phyloP scores from a whole-genome alignment of 2,888 invertebrate species.

The Melipona bicolor region DNA sequence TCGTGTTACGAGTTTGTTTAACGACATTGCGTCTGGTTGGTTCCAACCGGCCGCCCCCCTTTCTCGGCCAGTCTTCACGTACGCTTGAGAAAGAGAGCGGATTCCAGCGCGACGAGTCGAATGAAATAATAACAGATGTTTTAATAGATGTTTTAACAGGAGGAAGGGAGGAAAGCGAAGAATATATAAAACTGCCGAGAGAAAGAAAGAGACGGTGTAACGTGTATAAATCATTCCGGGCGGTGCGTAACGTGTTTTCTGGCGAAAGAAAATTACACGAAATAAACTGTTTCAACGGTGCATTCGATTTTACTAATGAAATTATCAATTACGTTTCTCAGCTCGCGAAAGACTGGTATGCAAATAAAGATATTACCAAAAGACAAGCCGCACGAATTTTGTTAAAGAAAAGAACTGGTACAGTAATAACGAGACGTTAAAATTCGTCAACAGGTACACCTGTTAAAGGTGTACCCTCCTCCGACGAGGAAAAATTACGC shows the following conservation, averaged over 20 bases:
- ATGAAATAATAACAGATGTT: neutral
- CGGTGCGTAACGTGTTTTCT: neutral
- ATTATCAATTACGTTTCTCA: neutral
- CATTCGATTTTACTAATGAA: neutral
- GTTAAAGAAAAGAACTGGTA: neutral
- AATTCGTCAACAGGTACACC: neutral
- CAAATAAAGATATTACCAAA: neutral
- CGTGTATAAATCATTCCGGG: neutral
- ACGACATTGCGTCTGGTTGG: slow-evolving; percentile 59
- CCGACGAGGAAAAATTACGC: slow-evolving; percentile 20
- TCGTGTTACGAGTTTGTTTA: slow-evolving; percentile 71
- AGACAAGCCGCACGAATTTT: neutral
- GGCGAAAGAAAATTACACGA: neutral
- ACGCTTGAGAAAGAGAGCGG: neutral
- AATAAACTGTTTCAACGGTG: neutral
- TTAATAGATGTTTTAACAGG: neutral
- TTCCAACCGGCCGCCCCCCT: neutral
- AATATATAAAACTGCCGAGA: no score
- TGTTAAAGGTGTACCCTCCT: no score
- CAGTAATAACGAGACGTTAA: neutral
- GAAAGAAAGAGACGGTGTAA: neutral
- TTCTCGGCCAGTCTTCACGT: neutral
- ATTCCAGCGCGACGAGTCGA: neutral
- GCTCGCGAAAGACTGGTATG: neutral
- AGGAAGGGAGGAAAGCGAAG: neutral